These are phyloP conservation scores for Latrodectus elegans DNA, from an alignment of 2,888 invertebrate genomes.

Conservation along the genomic window DNA sequence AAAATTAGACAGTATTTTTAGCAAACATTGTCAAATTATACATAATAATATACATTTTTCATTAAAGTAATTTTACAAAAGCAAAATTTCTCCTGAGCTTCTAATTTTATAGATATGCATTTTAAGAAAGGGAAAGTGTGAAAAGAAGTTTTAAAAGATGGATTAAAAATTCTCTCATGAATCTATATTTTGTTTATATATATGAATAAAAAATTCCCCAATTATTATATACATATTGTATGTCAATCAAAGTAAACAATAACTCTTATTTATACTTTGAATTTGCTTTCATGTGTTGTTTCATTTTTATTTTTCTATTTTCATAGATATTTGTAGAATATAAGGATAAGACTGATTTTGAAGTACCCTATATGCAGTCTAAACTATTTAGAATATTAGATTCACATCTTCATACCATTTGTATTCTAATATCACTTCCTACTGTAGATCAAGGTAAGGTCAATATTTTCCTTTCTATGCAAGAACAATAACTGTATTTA, in stretches of 20 bases:
- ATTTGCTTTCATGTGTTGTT: not conserved
- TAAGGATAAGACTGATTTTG: constrained; percentile 77
- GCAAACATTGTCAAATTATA: no score
- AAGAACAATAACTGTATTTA: no score
- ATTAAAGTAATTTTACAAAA: no score
- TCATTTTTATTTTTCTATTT: not conserved
- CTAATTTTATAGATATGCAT: no score
- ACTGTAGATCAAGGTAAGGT: constrained; percentile 78
- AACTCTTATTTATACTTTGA: no score
- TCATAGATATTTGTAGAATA: constrained; percentile 75
- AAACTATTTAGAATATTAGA: constrained; percentile 78
- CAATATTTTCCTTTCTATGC: not conserved
- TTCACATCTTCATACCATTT: constrained; percentile 80
- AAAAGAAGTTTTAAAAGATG: no score
- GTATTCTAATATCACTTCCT: constrained; percentile 80
- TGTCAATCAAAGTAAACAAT: no score
- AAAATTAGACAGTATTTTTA: no score
- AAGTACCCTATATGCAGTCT: constrained; percentile 76
- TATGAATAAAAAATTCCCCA: not conserved
- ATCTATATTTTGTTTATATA: not conserved
- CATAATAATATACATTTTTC: no score
- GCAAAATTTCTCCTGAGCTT: no score
- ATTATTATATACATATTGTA: not conserved
- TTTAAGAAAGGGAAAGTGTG: no score
- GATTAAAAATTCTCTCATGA: no score